Conservation (phyloP, 1,140 invertebrate genomes). For the Limonius californicus region DNA sequence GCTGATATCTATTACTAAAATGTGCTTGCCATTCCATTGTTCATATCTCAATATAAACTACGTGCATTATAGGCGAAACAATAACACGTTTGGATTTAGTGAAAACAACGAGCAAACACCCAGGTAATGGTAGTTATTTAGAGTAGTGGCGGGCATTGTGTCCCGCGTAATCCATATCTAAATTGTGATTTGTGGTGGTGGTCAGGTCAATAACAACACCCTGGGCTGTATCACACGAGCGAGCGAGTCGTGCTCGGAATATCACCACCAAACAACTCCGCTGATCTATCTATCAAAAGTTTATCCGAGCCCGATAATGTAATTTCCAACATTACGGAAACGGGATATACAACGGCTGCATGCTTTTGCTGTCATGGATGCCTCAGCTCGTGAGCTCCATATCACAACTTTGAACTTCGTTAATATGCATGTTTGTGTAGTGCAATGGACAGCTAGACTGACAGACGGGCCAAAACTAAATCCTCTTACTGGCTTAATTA, state of each 20-base stretch:
- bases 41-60: no score
- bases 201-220: conserved; percentile 1
- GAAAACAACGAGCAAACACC: background rate
- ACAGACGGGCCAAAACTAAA: background rate
- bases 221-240: background rate
- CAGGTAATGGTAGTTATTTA: background rate
- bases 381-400: background rate
- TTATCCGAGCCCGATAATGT: background rate
- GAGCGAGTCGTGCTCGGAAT: background rate
- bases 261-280: background rate
- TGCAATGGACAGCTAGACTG: background rate
- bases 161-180: background rate
- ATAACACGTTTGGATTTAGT: background rate
- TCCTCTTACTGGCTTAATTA: background rate
- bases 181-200: background rate
- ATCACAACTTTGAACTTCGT: background rate
- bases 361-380: background rate
- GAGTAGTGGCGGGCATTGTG: background rate
- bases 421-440: background rate
- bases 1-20: no score
- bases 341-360: background rate
- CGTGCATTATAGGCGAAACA: no score
- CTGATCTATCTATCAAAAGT: background rate
- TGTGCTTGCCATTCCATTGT: no score
- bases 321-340: background rate